Evolutionary conservation across 2,888 invertebrate species (phyloP), one percentile per base, ranked within the genome.

Genomic region (Athalia cordata): DNA sequence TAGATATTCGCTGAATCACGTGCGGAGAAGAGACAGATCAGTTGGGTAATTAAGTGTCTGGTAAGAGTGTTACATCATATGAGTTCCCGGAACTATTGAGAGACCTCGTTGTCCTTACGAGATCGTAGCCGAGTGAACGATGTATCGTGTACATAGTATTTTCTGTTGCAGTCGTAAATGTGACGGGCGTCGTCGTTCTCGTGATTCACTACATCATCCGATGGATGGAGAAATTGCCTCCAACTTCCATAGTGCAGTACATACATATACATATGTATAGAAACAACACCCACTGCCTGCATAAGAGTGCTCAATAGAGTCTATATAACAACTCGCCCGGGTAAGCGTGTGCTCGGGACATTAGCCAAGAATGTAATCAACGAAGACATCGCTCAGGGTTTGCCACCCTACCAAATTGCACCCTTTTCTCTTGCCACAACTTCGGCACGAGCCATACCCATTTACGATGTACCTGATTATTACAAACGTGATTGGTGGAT

Each of bases 301-400:
- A 59, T 8, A 47, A 6, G 3, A 7, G 49, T n/a, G 13, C 47
- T 13, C 8, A 13, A 8, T 5, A 5, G 43, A 8, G 9, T 66
- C 57, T 67, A 11, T 77, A 4, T 65, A 7, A 67, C 55, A 13
- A 49, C n/a, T 49, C 47, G 11, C 7, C 6, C 13, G 7, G 47
- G 66, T 47, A 55, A 13, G 52, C 68, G 68, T 68, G 68, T 52
- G 68, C 45, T 29, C 68, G 68, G 68, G 52, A 68, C 68, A 68
- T 68, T 68, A 68, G 68, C 68, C 68, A 68, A 68, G 68, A 68
- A 68, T 68, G 68, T 68, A 68, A 68, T 68, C 68, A 68, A 55
- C 68, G 68, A 68, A 68, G 68, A 68, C 52, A 68, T 52, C 66
- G 66, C 49, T 66, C 52, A 68, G 68, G 52, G 50, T 55, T n/a